phyloP scores from a whole-genome alignment of 2,888 invertebrate genomes.

The Melanophora roralis region DNA sequence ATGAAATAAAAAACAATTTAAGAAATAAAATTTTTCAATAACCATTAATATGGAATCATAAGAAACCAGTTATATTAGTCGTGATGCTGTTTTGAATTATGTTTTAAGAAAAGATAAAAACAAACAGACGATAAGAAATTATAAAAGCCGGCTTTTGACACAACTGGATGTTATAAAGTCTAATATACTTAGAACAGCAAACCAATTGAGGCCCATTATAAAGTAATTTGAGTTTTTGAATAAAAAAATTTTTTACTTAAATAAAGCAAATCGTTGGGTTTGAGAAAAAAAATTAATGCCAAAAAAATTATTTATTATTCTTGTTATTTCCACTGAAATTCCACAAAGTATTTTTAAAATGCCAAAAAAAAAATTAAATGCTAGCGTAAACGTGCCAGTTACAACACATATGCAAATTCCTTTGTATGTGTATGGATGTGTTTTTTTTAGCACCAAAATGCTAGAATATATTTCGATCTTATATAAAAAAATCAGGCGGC shows the following conservation, averaged over 20 bases:
- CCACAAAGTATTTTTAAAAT: background rate
- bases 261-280: slow-evolving; percentile 8
- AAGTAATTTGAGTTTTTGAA: slow-evolving; percentile 12
- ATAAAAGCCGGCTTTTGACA: slow-evolving; percentile 21
- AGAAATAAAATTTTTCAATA: slow-evolving; percentile 11
- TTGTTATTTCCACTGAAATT: background rate
- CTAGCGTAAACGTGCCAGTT: too few relatives aligned
- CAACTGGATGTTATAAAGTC: background rate
- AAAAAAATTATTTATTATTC: background rate
- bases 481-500: too few relatives aligned
- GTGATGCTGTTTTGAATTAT: slow-evolving; percentile 6
- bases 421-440: too few relatives aligned
- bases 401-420: too few relatives aligned
- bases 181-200: background rate
- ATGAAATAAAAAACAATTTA: background rate
- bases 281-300: background rate
- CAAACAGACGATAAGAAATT: slow-evolving; percentile 9
- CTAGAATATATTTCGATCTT: too few relatives aligned
- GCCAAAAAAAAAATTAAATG: background rate
- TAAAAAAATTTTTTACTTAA: slow-evolving; percentile 9
- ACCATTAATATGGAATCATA: slow-evolving; percentile 18
- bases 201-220: slow-evolving; percentile 23
- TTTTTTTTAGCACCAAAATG: too few relatives aligned
- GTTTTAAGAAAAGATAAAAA: slow-evolving; percentile 5
- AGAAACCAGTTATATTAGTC: slow-evolving; percentile 29